These are phyloP conservation scores for Tenrec ecaudatus DNA, from an alignment of 2,113 vertebrate genomes.

Conservation along the genomic window DNA sequence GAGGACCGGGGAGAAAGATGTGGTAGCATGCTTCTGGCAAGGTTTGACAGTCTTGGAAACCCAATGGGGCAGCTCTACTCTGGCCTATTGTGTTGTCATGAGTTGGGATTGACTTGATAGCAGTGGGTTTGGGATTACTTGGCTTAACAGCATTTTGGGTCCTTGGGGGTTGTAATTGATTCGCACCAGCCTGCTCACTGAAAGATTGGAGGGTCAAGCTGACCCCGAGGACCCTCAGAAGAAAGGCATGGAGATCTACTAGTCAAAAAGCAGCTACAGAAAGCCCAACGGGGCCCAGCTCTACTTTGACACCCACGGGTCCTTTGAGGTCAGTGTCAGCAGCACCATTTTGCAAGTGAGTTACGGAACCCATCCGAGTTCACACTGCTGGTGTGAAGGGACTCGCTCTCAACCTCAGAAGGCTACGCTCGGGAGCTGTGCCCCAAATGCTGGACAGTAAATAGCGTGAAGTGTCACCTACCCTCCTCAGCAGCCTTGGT, in stretches of 20 bases:
- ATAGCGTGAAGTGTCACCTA: neutral
- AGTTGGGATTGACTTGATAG: too few relatives aligned
- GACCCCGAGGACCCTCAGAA: neutral
- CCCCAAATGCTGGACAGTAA: neutral
- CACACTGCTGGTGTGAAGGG: neutral
- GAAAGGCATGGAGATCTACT: neutral
- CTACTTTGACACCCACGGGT: neutral
- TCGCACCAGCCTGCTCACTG: neutral
- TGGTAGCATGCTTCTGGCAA: too few relatives aligned
- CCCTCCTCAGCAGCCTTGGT: neutral
- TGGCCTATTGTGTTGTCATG: neutral
- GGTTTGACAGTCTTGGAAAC: too few relatives aligned
- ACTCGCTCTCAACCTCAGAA: neutral
- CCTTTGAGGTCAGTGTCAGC: slow-evolving; percentile 5
- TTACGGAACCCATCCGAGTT: slow-evolving; percentile 41
- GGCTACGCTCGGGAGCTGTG: neutral
- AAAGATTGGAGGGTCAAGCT: neutral
- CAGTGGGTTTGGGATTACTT: too few relatives aligned
- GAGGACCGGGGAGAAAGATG: too few relatives aligned
- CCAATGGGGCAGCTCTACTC: neutral
- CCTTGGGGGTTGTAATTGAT: neutral
- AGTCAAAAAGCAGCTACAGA: neutral
- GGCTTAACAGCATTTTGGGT: too few relatives aligned
- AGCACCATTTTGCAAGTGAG: slow-evolving; percentile 27
- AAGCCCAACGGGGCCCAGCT: neutral